Evolutionary conservation across 2,797 vertebrate species (phyloP).

Genomic region (Melanogrammus aeglefinus): DNA sequence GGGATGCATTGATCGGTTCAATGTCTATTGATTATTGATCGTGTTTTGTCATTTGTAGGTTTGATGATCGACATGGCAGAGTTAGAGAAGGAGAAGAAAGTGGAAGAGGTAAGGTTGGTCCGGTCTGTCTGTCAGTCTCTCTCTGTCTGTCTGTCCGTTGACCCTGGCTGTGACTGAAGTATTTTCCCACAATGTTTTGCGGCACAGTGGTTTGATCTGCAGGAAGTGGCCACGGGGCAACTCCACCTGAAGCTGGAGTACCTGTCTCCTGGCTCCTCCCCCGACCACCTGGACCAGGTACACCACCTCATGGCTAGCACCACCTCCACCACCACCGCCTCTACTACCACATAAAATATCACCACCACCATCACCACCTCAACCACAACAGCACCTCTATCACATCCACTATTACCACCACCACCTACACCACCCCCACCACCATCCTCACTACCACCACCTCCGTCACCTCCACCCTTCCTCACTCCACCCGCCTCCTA

Average conservation of each 20-base stretch:
- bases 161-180: background rate
- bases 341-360: too few species aligned
- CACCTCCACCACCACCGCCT: too few species aligned
- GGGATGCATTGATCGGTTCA: background rate
- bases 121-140: background rate
- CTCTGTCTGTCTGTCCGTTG: background rate
- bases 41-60: constrained; percentile 69
- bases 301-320: too few species aligned
- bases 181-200: background rate
- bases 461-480: too few species aligned
- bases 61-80: constrained; percentile 81
- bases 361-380: too few species aligned
- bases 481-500: too few species aligned
- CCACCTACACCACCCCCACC: too few species aligned
- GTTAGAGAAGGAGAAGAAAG: constrained; percentile 82
- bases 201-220: constrained; percentile 86
- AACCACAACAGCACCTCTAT: too few species aligned
- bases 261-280: constrained; percentile 79
- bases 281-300: constrained; percentile 86
- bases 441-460: too few species aligned
- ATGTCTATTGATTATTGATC: background rate
- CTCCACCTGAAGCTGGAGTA: constrained; percentile 91
- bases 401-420: too few species aligned
- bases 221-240: constrained; percentile 84
- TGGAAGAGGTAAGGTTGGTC: constrained; percentile 81